phyloP scores from a whole-genome alignment of 64 coral and sea anemone species.

The Catalaphyllia jardinei region DNA sequence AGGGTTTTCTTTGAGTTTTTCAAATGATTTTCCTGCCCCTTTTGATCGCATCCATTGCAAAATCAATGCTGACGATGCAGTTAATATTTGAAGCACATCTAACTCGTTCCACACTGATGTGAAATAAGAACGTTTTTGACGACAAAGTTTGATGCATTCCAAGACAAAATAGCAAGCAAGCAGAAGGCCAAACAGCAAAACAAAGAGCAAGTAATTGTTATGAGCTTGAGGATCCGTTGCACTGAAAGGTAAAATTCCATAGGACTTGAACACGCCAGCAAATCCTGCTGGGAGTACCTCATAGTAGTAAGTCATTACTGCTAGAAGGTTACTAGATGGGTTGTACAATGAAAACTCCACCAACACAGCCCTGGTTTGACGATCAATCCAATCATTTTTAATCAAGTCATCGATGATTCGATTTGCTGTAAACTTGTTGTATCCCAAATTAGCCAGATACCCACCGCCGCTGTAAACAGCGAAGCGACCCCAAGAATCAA shows the following conservation, averaged over 20 bases:
- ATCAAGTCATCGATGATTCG: conserved; percentile 20
- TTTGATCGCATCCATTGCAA: conserved; percentile 46
- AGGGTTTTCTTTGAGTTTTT: conserved; percentile 51
- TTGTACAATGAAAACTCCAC: conserved; percentile 60
- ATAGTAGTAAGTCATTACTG: neutral
- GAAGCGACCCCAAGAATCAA: conserved; percentile 16
- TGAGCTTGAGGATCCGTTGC: neutral
- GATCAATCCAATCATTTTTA: conserved; percentile 61
- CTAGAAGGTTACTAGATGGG: conserved; percentile 13
- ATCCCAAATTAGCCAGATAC: conserved; percentile 56
- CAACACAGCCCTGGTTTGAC: conserved; percentile 51
- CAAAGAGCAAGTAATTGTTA: neutral
- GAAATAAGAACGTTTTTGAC: conserved; percentile 34
- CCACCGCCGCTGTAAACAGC: conserved; percentile 48
- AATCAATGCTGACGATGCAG: conserved; percentile 1
- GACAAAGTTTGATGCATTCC: conserved; percentile 34
- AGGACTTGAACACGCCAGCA: neutral
- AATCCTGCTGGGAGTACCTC: conserved; percentile 48
- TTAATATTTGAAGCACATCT: conserved; percentile 15
- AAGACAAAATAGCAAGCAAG: neutral
- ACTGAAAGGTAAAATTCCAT: conserved; percentile 21
- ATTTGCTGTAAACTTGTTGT: conserved; percentile 27
- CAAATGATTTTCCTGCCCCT: neutral
- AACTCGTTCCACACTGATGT: conserved; percentile 43
- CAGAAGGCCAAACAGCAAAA: conserved; percentile 21